Base-by-base conservation (phyloP, 2,888 invertebrate genomes). In the Mellilla xanthometata region DNA sequence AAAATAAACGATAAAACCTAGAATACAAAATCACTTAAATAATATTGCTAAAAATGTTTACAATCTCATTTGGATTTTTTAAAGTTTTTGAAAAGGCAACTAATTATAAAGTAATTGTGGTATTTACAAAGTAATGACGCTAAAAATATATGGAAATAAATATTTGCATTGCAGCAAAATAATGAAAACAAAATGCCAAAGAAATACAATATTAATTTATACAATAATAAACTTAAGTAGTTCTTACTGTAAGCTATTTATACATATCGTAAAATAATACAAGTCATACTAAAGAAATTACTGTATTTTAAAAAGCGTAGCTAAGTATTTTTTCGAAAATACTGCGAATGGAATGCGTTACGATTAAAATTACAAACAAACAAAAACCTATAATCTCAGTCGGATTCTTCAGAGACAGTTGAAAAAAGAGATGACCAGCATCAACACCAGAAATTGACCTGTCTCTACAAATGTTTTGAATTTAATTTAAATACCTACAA, bases 281-380 rank as follows among this genome's bases (percentile, higher is more conserved):
- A 60, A 74, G 68, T 27, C 39, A 52, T 58, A 62, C 63, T 12
- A 35, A 36, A 27, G 41, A 42, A 56, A 45, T 39, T 35, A 49
- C 32, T 49, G 46, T 49, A 55, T 54, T 46, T 38, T 39, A 24
- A 7, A 11, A 56, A 56, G 56, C 56, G 56, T 53, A 56, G 52
- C 48, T 58, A 50, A 52, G 49, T 58, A 50, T 50, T 58, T 39
- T n/a, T 47, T 48, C 50, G 8, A 51, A 62, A 58, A 58, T 58
- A 58, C 54, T 60, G 46, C 73, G 70, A 71, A 80, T 86, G 88
- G 88, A 88, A 88, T 88, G 88, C 84, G 81, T 83, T 69, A 68
- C 74, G 72, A 59, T 62, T 68, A 64, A 67, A 67, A 49, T 62
- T 58, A 60, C 58, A 26, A 69, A 66, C 64, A 56, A 67, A 72